Evolutionary conservation across 2,888 invertebrate species (phyloP).

Genomic region (Lymantria dispar): DNA sequence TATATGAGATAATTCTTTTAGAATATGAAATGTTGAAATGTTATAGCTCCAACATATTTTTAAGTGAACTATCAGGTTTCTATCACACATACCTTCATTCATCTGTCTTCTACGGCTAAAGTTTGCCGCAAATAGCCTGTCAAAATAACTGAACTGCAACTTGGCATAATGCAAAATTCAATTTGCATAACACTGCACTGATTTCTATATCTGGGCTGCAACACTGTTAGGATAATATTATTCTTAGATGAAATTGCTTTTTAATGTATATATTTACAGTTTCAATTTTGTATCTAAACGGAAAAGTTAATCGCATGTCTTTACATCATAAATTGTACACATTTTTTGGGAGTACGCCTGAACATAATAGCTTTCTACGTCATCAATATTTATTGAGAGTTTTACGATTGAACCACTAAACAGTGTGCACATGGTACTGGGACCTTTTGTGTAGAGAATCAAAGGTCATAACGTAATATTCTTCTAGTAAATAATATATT

Average conservation of each 20-base stretch:
- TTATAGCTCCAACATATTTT: too few relatives aligned
- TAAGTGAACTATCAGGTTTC: too few relatives aligned
- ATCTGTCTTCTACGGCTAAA: too few relatives aligned
- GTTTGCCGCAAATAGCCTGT: too few relatives aligned
- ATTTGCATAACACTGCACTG: too few relatives aligned
- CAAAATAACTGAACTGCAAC: too few relatives aligned
- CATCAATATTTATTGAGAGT: conserved; percentile 76
- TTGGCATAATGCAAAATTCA: too few relatives aligned
- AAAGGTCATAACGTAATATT: conserved; percentile 42
- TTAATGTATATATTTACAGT: conserved; percentile 14
- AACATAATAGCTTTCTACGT: conserved; percentile 70
- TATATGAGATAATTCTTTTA: too few relatives aligned
- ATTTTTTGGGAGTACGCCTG: conserved; percentile 70
- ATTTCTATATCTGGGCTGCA: too few relatives aligned
- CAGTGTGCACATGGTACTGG: conserved; percentile 52
- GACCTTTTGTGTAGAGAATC: conserved; percentile 44
- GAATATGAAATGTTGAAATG: too few relatives aligned
- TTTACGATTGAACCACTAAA: conserved; percentile 67
- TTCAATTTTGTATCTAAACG: conserved; percentile 43
- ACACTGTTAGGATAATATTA: not conserved
- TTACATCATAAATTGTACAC: conserved; percentile 67
- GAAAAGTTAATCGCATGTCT: conserved; percentile 71
- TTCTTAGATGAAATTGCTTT: conserved; percentile 12
- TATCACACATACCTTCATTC: too few relatives aligned
- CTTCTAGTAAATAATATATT: conserved; percentile 25